A percentile compares a stretch with the other conserved stretches of the same genome.
Conservation (phyloP, 2,113 vertebrate species). For the Chaetorhynchus papuensis region DNA sequence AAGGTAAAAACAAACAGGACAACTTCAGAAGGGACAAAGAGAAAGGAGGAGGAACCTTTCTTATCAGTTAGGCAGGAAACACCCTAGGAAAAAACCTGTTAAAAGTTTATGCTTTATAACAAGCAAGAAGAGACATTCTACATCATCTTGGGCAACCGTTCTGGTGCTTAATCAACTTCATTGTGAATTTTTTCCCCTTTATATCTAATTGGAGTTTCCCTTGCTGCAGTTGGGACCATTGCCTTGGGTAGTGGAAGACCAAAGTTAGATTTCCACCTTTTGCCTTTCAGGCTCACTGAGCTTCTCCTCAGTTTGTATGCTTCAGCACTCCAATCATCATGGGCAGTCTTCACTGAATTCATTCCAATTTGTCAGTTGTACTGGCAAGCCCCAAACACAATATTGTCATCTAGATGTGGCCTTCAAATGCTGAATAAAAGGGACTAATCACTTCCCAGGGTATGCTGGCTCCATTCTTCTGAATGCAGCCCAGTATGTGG, state of each 20-base stretch:
- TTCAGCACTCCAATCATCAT: neutral
- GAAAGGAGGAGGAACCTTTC: neutral
- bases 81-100: neutral
- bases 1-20: neutral
- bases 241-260: neutral
- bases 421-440: neutral
- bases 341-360: neutral
- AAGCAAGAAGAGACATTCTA: neutral
- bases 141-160: neutral
- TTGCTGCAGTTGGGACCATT: neutral
- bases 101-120: neutral
- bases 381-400: neutral
- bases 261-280: neutral
- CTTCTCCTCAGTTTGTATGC: neutral
- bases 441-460: neutral
- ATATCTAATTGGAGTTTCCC: neutral
- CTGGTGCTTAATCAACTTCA: neutral
- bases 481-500: neutral
- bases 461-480: neutral
- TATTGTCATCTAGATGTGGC: neutral
- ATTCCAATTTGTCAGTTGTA: neutral
- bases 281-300: neutral
- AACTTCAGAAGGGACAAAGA: neutral
- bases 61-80: neutral
- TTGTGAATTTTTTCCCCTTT: neutral